These are phyloP conservation scores for Urocitellus parryii DNA, from an alignment of 2,113 vertebrate species.

Conservation along the genomic window DNA sequence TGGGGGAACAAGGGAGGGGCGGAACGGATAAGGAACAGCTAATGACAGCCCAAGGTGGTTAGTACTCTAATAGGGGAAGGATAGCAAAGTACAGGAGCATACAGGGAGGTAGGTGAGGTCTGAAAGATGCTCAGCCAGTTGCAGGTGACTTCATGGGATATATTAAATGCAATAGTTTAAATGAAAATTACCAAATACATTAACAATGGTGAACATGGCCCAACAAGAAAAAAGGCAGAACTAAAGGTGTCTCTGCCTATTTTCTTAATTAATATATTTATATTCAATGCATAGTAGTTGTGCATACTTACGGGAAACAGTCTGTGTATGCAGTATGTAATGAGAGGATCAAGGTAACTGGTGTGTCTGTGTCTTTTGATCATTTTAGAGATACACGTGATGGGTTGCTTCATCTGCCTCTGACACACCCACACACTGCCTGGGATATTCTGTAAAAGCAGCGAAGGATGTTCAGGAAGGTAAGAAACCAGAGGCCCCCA, in stretches of 20 bases:
- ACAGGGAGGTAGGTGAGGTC: rapidly evolving
- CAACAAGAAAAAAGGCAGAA: not conserved
- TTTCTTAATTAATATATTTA: not conserved
- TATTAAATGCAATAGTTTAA: slow-evolving; percentile 24
- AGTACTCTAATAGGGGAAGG: not conserved
- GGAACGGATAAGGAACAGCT: not conserved
- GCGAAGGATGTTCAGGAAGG: not conserved
- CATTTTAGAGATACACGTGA: not conserved
- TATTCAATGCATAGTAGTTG: not conserved
- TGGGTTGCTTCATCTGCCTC: not conserved
- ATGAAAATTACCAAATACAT: not conserved
- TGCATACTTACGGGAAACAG: no score
- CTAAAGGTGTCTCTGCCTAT: not conserved
- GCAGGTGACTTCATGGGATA: not conserved
- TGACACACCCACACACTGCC: not conserved
- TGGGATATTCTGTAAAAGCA: not conserved
- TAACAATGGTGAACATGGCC: not conserved
- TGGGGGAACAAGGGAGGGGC: no score
- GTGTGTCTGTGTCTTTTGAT: no score
- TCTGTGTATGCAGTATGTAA: no score
- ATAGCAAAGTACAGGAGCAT: not conserved
- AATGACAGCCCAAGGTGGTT: not conserved
- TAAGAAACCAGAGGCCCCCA: not conserved
- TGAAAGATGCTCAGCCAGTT: not conserved
- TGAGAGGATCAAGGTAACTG: not conserved